Conservation (phyloP, 2,113 vertebrate species). For the Pluvianellus socialis region DNA sequence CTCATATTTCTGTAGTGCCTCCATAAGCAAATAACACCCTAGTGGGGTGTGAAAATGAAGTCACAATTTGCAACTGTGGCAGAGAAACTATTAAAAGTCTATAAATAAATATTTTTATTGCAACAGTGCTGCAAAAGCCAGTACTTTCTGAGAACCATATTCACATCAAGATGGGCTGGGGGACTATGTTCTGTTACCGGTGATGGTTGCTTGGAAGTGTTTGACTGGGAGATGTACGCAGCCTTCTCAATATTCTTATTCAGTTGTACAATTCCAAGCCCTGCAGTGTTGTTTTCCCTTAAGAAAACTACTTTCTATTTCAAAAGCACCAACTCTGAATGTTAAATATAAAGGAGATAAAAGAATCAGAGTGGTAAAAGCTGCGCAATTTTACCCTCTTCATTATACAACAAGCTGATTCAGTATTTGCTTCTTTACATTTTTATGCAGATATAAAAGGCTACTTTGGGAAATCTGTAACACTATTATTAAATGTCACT, state of each 20-base stretch:
- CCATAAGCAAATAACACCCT: background rate
- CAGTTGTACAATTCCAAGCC: conserved; percentile 69
- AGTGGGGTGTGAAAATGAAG: background rate
- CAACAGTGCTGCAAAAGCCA: background rate
- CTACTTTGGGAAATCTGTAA: conserved; percentile 71
- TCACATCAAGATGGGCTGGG: conserved; percentile 56
- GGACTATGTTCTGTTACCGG: conserved; percentile 41
- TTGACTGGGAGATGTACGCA: conserved; percentile 67
- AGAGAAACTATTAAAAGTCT: conserved; percentile 10
- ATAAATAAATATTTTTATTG: conserved; percentile 56
- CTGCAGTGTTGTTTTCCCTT: conserved; percentile 59
- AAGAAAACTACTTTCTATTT: conserved; percentile 73
- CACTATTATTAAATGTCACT: conserved; percentile 66
- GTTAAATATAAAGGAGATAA: conserved; percentile 70
- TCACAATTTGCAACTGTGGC: background rate
- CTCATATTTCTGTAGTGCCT: background rate
- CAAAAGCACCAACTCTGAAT: conserved; percentile 68
- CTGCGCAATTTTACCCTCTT: conserved; percentile 53
- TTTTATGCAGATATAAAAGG: conserved; percentile 69
- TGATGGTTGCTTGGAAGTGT: conserved; percentile 65
- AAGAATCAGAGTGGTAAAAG: conserved; percentile 62
- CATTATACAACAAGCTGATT: conserved; percentile 55
- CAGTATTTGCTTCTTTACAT: conserved; percentile 64
- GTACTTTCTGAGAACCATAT: conserved; percentile 62
- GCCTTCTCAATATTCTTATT: conserved; percentile 72